Evolutionary conservation across 1,140 invertebrate species (phyloP), one percentile per base, ranked within the genome.

Genomic region (Drosophila pectinifera): DNA sequence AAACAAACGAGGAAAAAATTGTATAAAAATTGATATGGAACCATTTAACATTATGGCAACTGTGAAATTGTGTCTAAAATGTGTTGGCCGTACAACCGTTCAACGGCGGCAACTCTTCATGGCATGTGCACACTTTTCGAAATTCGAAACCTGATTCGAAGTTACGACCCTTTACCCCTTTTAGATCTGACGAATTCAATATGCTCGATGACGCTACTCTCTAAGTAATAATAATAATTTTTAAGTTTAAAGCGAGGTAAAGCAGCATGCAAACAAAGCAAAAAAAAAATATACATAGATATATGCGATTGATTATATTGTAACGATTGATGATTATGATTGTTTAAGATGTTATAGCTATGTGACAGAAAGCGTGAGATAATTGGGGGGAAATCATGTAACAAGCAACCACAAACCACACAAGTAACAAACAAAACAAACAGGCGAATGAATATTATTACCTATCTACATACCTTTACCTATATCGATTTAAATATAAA

Each of bases 141-240:
- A 63, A 62, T 20, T 53, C 48, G 56, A 65, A 18, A 34, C 8
- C 58, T 18, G 20, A 49, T 68, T 68, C 68, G 42, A 72, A 72
- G 26, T 18, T 55, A 76, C 55, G 59, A 76, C 53, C 7, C 14
- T 57, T 49, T 41, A 74, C 34, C 62, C 84, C 79, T 55, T 22
- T 53, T 73, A 80, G 73, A 56, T 84, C 80, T 90, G 84, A 89
- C 84, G 80, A 89, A 89, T 89, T 89, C 84, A 89, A 90, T 89
- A 89, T 89, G 84, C 84, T 90, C 80, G 84, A 89, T 89, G 84
- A 89, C 85, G 84, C 84, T 89, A 89, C 84, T 90, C 84, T 89
- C 84, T 89, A 89, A 89, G 84, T 89, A 90, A 88, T 84, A 89
- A 53, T 70, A 80, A 51, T 89, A 89, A 51, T 61, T 70, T 70